Conservation (phyloP, 2,797 vertebrate genomes). For the Astyanax mexicanus region DNA sequence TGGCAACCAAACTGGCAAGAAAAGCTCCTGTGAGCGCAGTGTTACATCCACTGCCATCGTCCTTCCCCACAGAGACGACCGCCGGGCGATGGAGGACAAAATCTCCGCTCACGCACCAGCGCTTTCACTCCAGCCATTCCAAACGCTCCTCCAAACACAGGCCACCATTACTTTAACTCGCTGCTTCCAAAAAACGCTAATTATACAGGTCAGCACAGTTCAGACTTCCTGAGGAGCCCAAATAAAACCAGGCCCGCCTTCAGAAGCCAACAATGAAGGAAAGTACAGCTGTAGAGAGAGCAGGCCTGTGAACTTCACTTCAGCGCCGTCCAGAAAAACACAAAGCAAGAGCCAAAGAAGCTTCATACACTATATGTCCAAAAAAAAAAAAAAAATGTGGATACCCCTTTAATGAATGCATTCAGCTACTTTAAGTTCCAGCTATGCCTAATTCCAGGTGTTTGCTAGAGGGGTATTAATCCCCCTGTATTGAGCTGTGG, state of each 20-base stretch:
- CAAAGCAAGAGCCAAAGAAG: too few relatives aligned
- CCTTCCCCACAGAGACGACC: slow-evolving; percentile 56
- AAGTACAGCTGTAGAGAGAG: not conserved
- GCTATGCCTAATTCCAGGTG: too few relatives aligned
- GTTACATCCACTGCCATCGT: slow-evolving; percentile 70
- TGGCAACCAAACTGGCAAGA: slow-evolving; percentile 75
- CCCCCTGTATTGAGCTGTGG: too few relatives aligned
- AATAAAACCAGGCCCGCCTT: slow-evolving; percentile 8
- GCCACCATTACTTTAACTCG: slow-evolving; percentile 23
- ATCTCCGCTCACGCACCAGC: not conserved
- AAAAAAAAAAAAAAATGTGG: too few relatives aligned
- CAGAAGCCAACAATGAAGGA: not conserved
- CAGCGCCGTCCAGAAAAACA: too few relatives aligned
- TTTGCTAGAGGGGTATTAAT: too few relatives aligned
- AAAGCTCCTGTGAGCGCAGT: slow-evolving; percentile 75
- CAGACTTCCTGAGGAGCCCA: slow-evolving; percentile 64
- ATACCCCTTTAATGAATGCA: too few relatives aligned
- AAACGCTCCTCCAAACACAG: slow-evolving; percentile 23
- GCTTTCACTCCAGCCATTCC: slow-evolving; percentile 3
- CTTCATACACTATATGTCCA: too few relatives aligned
- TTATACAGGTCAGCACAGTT: slow-evolving; percentile 51
- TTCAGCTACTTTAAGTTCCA: too few relatives aligned
- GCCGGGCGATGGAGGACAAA: slow-evolving; percentile 57
- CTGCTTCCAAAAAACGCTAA: slow-evolving; percentile 53
- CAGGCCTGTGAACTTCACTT: too few relatives aligned